Percentiles rank a stretch among this genome's conserved stretches.
phyloP scores from a whole-genome alignment of 2,888 invertebrate species.

The Netelia inedita region DNA sequence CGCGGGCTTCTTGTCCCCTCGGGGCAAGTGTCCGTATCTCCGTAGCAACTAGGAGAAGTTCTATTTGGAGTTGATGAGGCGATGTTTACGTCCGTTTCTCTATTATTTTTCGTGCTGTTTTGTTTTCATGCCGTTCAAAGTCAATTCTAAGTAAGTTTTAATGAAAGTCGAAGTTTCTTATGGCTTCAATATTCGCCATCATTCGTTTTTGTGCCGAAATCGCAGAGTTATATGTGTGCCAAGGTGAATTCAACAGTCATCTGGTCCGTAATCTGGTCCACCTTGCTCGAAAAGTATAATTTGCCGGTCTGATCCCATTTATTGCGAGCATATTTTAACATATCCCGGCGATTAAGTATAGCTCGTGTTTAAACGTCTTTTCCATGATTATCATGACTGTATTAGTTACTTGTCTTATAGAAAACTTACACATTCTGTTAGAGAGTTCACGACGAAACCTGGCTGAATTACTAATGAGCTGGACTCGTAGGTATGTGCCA shows the following conservation, averaged over 20 bases:
- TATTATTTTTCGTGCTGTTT: not conserved
- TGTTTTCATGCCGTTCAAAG: not conserved
- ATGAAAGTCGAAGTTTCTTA: not conserved
- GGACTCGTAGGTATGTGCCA: conserved; percentile 2
- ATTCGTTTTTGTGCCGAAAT: not conserved
- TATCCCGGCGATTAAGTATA: not conserved
- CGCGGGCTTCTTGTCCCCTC: not conserved
- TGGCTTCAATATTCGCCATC: too few relatives aligned
- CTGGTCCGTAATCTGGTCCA: not conserved
- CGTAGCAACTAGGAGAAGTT: not conserved
- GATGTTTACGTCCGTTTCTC: conserved; percentile 2
- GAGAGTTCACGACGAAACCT: conserved; percentile 4
- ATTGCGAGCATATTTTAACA: not conserved
- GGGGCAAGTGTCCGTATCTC: conserved; percentile 2
- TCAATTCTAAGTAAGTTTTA: not conserved
- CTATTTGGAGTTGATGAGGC: not conserved
- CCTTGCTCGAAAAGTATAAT: not conserved
- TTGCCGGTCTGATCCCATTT: not conserved
- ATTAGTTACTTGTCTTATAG: not conserved
- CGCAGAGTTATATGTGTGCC: not conserved
- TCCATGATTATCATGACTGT: not conserved
- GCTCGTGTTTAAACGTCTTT: too few relatives aligned
- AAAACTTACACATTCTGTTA: conserved; percentile 32
- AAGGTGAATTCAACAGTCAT: not conserved
- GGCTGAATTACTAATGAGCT: conserved; percentile 19